These are phyloP conservation scores for Falco berigora DNA, from an alignment of 2,797 vertebrate genomes.

Conservation along the genomic window DNA sequence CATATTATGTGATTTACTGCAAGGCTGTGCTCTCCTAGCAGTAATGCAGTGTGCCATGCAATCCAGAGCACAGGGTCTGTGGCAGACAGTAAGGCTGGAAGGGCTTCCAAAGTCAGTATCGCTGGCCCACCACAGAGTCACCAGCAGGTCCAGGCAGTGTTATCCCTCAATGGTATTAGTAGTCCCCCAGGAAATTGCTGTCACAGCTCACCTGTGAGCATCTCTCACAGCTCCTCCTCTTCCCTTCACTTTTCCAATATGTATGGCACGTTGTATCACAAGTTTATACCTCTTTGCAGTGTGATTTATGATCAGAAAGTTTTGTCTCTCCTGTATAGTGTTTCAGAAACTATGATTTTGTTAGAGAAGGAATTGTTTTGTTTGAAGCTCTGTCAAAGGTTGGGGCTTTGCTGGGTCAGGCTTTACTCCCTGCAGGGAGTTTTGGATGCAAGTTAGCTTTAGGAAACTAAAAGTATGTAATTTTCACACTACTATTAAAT, in stretches of 20 bases:
- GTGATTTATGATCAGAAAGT: not conserved
- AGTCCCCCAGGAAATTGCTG: not conserved
- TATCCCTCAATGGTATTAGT: fast-evolving
- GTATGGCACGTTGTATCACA: fast-evolving
- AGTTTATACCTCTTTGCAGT: fast-evolving
- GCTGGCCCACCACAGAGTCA: not conserved
- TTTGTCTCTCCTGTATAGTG: not conserved
- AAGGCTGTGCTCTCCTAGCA: not conserved
- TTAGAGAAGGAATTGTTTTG: not conserved
- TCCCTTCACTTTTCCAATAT: not conserved
- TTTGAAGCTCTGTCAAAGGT: not conserved
- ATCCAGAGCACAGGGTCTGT: not conserved
- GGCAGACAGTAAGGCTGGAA: not conserved
- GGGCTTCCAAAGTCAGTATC: fast-evolving
- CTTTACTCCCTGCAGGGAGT: not conserved
- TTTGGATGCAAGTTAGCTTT: not conserved
- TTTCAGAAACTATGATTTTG: not conserved
- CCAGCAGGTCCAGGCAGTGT: not conserved
- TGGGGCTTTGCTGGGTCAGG: not conserved
- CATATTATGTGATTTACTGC: fast-evolving
- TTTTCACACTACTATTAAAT: not conserved
- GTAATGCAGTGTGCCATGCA: not conserved
- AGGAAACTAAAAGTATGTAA: not conserved
- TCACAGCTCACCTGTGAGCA: not conserved
- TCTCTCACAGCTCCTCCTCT: not conserved